Percentiles rank a stretch among this genome's conserved stretches.
Evolutionary conservation across 2,113 vertebrate species (phyloP).

Genomic region (Neolamprologus sp.): DNA sequence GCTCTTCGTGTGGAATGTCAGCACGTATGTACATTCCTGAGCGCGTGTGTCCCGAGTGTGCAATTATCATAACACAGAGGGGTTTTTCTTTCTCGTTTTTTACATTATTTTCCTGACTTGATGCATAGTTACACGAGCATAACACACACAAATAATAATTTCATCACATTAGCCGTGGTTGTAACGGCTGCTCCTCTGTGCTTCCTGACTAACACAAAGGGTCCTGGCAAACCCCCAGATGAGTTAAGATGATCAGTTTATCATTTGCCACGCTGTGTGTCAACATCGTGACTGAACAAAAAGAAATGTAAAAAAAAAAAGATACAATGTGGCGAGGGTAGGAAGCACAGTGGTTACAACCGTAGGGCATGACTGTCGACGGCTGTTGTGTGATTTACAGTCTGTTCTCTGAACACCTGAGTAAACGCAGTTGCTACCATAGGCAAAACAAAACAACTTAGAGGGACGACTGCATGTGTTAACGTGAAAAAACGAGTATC

Average conservation of each 20-base stretch:
- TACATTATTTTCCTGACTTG: neutral
- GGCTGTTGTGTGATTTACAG: neutral
- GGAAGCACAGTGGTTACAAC: neutral
- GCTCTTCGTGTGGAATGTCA: conserved; percentile 20
- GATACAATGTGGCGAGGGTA: neutral
- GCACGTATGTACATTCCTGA: conserved; percentile 8
- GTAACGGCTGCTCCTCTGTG: conserved; percentile 33
- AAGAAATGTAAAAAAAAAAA: neutral
- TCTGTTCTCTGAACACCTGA: neutral
- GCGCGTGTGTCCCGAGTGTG: neutral
- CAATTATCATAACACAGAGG: conserved; percentile 42
- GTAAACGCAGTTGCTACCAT: neutral
- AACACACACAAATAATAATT: conserved; percentile 71
- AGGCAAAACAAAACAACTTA: neutral
- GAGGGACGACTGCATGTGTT: neutral
- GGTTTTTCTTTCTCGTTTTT: neutral
- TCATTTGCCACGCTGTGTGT: neutral
- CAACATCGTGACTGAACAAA: conserved; percentile 1
- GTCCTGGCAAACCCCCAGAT: neutral
- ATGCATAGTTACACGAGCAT: conserved; percentile 64
- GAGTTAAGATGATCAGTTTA: neutral
- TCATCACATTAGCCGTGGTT: conserved; percentile 5
- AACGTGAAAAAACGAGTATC: neutral
- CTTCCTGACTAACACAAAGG: neutral
- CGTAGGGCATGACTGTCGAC: neutral